Evolutionary conservation across 1,140 invertebrate species (phyloP), one percentile per base, ranked within the genome.

Genomic region (fruit fly (Drosophila melanogaster)): DNA sequence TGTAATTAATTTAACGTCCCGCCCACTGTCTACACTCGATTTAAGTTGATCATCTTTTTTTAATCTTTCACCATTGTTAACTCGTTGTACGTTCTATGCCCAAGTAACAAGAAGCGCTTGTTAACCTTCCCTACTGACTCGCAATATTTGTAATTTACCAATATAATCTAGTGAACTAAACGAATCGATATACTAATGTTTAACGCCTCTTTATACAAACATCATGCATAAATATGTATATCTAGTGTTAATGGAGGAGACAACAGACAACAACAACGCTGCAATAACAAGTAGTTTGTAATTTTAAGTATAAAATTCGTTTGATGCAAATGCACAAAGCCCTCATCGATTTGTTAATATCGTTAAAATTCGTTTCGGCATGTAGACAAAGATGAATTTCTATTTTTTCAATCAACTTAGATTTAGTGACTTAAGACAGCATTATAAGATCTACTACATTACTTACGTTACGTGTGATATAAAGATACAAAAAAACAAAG

Each of bases 401-500:
- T 54, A 60, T 66, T 59, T 83, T 79, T 79, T 77, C 71, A 77
- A 60, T 59, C 73, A 77, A 61, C 43, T 73, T 89, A 87, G 79
- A 75, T 62, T 53, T 89, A 87, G 76, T 73, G 59, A 66, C 47
- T 76, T 89, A 87, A 89, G 83, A 79, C 71, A 83, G 79, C 79
- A 87, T 89, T 81, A 79, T 79, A 86, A 89, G 83, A 87, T 87
- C 79, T 77, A 77, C 62, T 77, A 71, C 49, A 76, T 76, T 85
- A 85, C 75, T 89, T 89, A 89, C 84, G 79, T 89, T 87, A 69
- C 62, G 84, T 89, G 84, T 89, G 84, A 89, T 89, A 89, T 89
- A 89, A 90, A 89, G 53, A 77, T 89, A 59, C 26, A 73, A 76
- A 80, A 77, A 89, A 80, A 55, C 33, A 19, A 77, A 70, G 53